phyloP scores from a whole-genome alignment of 2,888 invertebrate species.

The Yponomeuta cagnagella region DNA sequence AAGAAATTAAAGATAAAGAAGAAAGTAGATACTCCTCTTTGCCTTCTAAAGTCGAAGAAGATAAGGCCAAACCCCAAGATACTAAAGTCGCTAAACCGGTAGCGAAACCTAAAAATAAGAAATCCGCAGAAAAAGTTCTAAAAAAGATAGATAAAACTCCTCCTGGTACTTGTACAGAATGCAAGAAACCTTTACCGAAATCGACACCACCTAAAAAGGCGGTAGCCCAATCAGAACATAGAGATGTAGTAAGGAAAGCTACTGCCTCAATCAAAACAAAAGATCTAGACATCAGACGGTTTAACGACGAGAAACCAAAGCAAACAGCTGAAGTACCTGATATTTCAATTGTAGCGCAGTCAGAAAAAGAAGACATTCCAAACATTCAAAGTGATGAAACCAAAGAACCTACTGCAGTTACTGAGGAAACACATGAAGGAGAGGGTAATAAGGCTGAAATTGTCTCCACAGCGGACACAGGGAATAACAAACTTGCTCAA shows the following conservation, averaged over 20 bases:
- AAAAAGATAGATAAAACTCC: constrained; percentile 15
- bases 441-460: constrained; percentile 44
- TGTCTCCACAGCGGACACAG: constrained; percentile 9
- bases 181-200: background rate
- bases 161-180: background rate
- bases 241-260: background rate
- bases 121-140: constrained; percentile 10
- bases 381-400: constrained; percentile 27
- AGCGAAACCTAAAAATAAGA: constrained; percentile 14
- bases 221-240: background rate
- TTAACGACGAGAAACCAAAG: background rate
- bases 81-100: constrained; percentile 6
- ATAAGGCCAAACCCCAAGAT: background rate
- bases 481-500: background rate
- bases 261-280: background rate
- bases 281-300: background rate
- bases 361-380: constrained; percentile 44
- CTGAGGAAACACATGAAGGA: constrained; percentile 27
- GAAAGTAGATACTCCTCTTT: background rate
- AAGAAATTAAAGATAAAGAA: background rate
- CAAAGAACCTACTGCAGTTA: constrained; percentile 17
- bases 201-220: background rate
- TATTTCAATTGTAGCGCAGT: constrained; percentile 18
- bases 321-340: constrained; percentile 32
- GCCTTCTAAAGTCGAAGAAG: background rate